These are phyloP conservation scores for Amphiprion percula DNA, from an alignment of 2,113 vertebrate species.

Conservation along the genomic window DNA sequence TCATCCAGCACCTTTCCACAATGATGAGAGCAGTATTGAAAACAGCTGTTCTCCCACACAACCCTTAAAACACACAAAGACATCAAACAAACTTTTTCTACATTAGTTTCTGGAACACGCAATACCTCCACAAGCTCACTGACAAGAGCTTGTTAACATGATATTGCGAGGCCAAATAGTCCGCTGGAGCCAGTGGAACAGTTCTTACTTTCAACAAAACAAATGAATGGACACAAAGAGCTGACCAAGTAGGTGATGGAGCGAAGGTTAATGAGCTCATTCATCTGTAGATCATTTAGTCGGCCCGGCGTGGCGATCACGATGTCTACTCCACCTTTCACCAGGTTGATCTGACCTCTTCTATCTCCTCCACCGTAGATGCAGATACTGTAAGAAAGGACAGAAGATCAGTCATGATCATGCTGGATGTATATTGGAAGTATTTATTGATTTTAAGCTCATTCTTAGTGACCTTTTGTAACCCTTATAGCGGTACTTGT, in stretches of 20 bases:
- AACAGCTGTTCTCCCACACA: not conserved
- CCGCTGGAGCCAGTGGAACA: no score
- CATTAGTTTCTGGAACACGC: no score
- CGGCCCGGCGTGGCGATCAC: conserved; percentile 97
- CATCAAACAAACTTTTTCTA: no score
- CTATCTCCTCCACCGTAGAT: conserved; percentile 96
- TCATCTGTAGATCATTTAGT: conserved; percentile 96
- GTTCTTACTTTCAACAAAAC: not conserved
- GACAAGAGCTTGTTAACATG: no score
- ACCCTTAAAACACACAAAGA: not conserved
- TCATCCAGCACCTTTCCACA: conserved; percentile 93
- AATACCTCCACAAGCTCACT: no score
- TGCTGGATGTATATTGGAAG: not conserved
- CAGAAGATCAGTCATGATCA: not conserved
- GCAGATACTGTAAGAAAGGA: conserved; percentile 86
- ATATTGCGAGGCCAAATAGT: no score
- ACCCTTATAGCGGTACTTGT: conserved; percentile 92
- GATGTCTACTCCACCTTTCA: conserved; percentile 92
- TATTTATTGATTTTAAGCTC: not conserved
- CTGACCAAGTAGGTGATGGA: conserved; percentile 95
- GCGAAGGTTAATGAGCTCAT: conserved; percentile 89
- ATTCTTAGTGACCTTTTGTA: conserved; percentile 88
- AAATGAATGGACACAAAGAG: not conserved
- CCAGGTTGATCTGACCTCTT: conserved; percentile 87
- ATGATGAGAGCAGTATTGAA: not conserved